Evolutionary conservation across 2,888 invertebrate species (phyloP).

Genomic region (Mythimna impura): DNA sequence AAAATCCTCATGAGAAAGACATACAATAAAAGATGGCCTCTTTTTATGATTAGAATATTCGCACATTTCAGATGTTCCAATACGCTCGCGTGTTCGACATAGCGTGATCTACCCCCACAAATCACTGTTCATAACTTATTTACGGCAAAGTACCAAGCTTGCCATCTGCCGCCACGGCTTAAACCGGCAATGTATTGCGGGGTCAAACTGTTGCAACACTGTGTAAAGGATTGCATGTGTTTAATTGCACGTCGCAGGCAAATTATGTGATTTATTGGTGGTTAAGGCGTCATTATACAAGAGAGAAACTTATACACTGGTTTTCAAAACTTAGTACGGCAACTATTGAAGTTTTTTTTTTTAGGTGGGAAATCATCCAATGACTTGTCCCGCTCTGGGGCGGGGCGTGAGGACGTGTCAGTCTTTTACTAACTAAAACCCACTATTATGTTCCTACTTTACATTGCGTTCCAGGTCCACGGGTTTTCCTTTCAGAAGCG

Average conservation of each 20-base stretch:
- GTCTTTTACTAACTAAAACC: too few species aligned
- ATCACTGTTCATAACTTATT: slow-evolving; percentile 34
- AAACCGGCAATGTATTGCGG: slow-evolving; percentile 32
- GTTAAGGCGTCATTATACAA: not conserved
- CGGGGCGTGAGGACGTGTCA: too few species aligned
- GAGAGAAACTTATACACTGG: too few species aligned
- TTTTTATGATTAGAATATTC: not conserved
- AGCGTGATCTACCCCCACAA: slow-evolving; percentile 35
- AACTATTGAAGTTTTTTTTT: too few species aligned
- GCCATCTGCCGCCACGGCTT: not conserved
- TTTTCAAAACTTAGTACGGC: too few species aligned
- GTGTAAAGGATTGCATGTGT: slow-evolving; percentile 15
- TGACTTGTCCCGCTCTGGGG: too few species aligned
- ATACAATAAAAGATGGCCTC: not conserved
- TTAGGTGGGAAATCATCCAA: too few species aligned
- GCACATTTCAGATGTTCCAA: slow-evolving; percentile 11
- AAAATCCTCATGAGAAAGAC: too few species aligned
- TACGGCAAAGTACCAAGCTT: slow-evolving; percentile 12
- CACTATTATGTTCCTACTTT: too few species aligned
- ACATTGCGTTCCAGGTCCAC: too few species aligned
- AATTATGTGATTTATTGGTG: slow-evolving; percentile 12
- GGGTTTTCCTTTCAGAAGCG: too few species aligned
- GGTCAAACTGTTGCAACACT: slow-evolving; percentile 20
- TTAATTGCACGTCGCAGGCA: slow-evolving; percentile 17
- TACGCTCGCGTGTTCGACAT: slow-evolving; percentile 37